Percentiles rank a stretch among this genome's conserved stretches.
Conservation (phyloP, 2,888 invertebrate species). For the Chrysina gloriosa region DNA sequence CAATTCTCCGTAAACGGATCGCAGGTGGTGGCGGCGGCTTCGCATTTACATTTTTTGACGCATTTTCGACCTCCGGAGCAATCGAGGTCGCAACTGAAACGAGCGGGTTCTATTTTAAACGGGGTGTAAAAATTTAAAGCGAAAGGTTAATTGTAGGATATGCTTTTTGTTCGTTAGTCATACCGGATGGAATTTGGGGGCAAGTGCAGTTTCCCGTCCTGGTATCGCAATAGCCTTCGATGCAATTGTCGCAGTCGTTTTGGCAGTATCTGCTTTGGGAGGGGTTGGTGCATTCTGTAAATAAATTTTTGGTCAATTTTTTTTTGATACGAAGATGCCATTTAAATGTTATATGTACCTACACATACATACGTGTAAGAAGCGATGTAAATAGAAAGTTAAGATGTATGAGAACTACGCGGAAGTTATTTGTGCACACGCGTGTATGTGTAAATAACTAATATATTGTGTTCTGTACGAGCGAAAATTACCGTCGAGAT, state of each 20-base stretch:
- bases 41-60: constrained; percentile 18
- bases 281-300: constrained; percentile 74
- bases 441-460: not conserved
- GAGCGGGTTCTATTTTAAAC: too few relatives aligned
- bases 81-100: constrained; percentile 16
- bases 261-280: constrained; percentile 83
- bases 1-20: constrained; percentile 21
- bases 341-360: too few relatives aligned
- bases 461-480: not conserved
- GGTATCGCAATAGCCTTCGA: constrained; percentile 73
- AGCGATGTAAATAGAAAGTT: not conserved
- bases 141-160: not conserved
- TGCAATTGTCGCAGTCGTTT: constrained; percentile 73
- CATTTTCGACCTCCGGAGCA: constrained; percentile 22
- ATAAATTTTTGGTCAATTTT: too few relatives aligned
- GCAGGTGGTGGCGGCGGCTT: constrained; percentile 1
- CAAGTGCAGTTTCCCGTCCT: constrained; percentile 75
- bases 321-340: too few relatives aligned
- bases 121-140: not conserved
- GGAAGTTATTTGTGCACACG: not conserved
- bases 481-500: not conserved
- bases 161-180: not conserved
- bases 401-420: not conserved
- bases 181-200: constrained; percentile 76
- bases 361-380: too few relatives aligned